These are phyloP conservation scores for Diarsia rubi DNA, from an alignment of 2,888 invertebrate genomes.

Conservation along the genomic window DNA sequence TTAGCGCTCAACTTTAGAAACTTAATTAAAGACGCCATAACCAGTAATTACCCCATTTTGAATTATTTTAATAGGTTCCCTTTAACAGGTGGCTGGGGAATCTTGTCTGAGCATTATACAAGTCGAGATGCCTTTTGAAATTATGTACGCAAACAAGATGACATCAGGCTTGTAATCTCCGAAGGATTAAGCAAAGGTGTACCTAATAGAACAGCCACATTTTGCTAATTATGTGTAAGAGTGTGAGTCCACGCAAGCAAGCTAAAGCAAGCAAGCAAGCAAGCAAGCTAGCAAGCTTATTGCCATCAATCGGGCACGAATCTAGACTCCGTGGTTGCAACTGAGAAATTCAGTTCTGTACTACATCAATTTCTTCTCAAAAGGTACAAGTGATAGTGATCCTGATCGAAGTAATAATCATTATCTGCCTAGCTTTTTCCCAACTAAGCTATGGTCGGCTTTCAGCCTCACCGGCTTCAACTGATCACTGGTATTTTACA, in stretches of 20 bases:
- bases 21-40: slow-evolving; percentile 54
- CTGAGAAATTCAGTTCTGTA: not conserved
- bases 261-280: too few relatives aligned
- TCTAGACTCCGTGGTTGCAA: not conserved
- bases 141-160: not conserved
- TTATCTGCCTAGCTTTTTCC: not conserved
- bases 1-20: slow-evolving; percentile 51
- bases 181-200: too few relatives aligned
- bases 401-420: not conserved
- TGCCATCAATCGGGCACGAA: too few relatives aligned
- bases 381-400: not conserved
- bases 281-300: too few relatives aligned
- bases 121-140: not conserved
- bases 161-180: too few relatives aligned
- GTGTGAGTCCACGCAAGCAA: too few relatives aligned
- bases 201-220: too few relatives aligned
- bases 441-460: not conserved
- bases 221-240: too few relatives aligned
- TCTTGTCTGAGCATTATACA: slow-evolving; percentile 6
- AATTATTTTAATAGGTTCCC: slow-evolving; percentile 55
- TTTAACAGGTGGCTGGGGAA: slow-evolving; percentile 36
- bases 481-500: not conserved
- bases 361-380: not conserved
- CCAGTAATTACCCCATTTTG: slow-evolving; percentile 53
- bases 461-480: not conserved